Evolutionary conservation across 2,797 vertebrate species (phyloP).

Genomic region (Gymnothorax reevesii): DNA sequence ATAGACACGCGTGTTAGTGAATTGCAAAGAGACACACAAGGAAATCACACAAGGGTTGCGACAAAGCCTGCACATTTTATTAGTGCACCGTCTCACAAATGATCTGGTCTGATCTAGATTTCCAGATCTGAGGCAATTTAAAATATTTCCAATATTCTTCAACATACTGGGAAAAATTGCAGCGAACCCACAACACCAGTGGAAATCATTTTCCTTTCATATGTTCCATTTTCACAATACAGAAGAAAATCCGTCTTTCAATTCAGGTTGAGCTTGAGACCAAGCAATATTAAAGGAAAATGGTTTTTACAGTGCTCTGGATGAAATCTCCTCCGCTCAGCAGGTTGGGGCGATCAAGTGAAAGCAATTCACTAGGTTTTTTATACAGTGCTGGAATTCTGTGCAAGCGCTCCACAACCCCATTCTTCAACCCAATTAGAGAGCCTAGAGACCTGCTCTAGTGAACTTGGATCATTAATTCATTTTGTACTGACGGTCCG

Average conservation of each 20-base stretch:
- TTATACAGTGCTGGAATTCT: background rate
- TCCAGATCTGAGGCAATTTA: conserved; percentile 34
- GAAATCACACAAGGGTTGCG: too few relatives aligned
- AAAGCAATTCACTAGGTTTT: conserved; percentile 25
- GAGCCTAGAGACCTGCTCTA: background rate
- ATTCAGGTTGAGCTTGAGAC: conserved; percentile 26
- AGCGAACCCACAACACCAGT: conserved; percentile 17
- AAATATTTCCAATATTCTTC: conserved; percentile 18
- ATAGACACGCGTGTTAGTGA: too few relatives aligned
- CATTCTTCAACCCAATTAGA: conserved; percentile 35
- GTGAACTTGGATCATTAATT: conserved; percentile 15
- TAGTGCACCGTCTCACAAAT: conserved; percentile 26
- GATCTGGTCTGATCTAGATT: conserved; percentile 25
- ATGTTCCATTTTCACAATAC: background rate
- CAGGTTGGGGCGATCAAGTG: background rate
- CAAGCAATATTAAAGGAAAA: conserved; percentile 28
- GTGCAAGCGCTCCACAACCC: background rate
- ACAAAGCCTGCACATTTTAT: too few relatives aligned
- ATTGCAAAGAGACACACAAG: too few relatives aligned
- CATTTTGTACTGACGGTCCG: background rate
- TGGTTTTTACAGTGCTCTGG: conserved; percentile 24
- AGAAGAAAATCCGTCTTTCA: background rate
- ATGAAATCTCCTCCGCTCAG: conserved; percentile 24
- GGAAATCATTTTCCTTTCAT: conserved; percentile 5
- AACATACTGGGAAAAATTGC: conserved; percentile 23